Percentiles rank a stretch among this genome's conserved stretches.
Evolutionary conservation across 1,140 invertebrate species (phyloP).

Genomic region (Polyergus mexicanus): DNA sequence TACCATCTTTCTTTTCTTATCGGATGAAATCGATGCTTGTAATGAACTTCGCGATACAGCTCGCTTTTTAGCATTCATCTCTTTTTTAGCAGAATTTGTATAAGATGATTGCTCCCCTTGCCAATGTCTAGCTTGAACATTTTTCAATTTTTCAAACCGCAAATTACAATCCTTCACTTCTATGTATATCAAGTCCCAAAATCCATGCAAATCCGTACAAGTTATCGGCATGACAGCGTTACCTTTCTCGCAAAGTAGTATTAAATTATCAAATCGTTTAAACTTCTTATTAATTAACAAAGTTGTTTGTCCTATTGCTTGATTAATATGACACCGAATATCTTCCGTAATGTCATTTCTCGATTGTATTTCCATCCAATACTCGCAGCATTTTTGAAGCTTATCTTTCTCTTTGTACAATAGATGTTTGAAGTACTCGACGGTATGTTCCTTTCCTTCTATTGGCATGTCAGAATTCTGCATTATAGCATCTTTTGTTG

Average conservation of each 20-base stretch:
- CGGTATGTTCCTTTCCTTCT: conserved; percentile 83
- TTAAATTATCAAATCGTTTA: conserved; percentile 89
- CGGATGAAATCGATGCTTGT: conserved; percentile 75
- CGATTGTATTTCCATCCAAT: conserved; percentile 83
- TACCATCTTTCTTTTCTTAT: conserved; percentile 68
- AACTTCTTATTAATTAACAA: conserved; percentile 90
- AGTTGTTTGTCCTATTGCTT: conserved; percentile 90
- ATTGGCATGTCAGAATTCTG: conserved; percentile 78
- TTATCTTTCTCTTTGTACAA: conserved; percentile 85
- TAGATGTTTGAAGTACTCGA: conserved; percentile 86
- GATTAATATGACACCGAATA: conserved; percentile 88
- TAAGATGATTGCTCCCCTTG: conserved; percentile 82
- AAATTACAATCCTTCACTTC: conserved; percentile 88
- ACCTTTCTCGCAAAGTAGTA: conserved; percentile 88
- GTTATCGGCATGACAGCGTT: conserved; percentile 88
- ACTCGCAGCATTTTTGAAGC: conserved; percentile 83
- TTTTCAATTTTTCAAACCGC: conserved; percentile 86
- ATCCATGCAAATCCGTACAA: conserved; percentile 90
- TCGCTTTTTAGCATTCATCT: conserved; percentile 57
- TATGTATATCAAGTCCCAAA: conserved; percentile 92
- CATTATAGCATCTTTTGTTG: conserved; percentile 78
- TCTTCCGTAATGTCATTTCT: conserved; percentile 81
- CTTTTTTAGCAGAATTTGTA: conserved; percentile 85
- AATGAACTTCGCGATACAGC: conserved; percentile 63
- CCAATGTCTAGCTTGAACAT: conserved; percentile 87